These are phyloP conservation scores for Laupala kohalensis DNA, from an alignment of 1,140 invertebrate species.

Conservation along the genomic window DNA sequence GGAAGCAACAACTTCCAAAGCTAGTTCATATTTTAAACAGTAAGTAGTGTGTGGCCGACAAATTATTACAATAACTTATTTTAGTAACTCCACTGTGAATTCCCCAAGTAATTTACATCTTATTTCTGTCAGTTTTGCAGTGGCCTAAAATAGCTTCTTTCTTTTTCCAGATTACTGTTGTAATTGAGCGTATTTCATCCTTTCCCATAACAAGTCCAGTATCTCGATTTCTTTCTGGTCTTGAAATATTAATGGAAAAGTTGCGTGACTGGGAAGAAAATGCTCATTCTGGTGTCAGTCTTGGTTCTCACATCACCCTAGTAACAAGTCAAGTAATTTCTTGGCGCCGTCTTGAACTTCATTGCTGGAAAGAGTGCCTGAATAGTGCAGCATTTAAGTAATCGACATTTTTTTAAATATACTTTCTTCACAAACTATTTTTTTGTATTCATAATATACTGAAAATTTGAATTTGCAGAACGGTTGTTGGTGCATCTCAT, in stretches of 20 bases:
- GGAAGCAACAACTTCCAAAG: no score
- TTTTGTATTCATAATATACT: background rate
- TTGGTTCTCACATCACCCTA: conserved; percentile 51
- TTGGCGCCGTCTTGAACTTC: conserved; percentile 86
- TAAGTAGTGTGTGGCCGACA: no score
- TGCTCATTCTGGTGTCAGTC: conserved; percentile 72
- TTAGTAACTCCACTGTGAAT: no score
- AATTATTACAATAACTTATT: no score
- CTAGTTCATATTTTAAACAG: no score
- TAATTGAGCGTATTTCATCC: conserved; percentile 60
- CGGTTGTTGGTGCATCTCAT: conserved; percentile 48
- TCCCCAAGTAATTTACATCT: no score
- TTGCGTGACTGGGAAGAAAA: conserved; percentile 84
- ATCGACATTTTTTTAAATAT: background rate
- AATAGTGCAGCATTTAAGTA: conserved; percentile 30
- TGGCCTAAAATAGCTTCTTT: no score
- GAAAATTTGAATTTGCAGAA: conserved; percentile 28
- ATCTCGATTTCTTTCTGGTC: conserved; percentile 75
- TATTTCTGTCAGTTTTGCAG: no score
- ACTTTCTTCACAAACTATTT: background rate
- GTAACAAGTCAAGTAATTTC: conserved; percentile 71
- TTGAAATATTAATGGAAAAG: conserved; percentile 76
- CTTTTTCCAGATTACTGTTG: conserved; percentile 50
- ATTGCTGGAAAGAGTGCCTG: conserved; percentile 69
- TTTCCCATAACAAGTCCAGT: conserved; percentile 71